Base-by-base conservation (phyloP, 1,140 invertebrate species). In the Drosophila cardini region DNA sequence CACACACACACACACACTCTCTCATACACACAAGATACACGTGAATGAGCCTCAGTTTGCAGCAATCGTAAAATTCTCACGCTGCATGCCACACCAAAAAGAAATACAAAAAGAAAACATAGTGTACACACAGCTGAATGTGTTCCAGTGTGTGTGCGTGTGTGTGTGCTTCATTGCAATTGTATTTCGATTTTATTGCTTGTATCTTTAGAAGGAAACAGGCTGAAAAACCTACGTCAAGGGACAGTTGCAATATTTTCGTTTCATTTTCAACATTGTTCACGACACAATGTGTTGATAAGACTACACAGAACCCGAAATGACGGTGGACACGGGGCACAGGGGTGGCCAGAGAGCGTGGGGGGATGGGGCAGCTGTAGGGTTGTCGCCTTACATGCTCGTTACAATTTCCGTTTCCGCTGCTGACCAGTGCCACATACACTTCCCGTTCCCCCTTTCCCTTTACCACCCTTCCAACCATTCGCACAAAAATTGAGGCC, bases 141-240 rank as follows among this genome's bases (percentile, higher is more conserved):
- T 32, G 6, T 16, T 1, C 2, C 2, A 4, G 3, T 15, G 7
- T 13, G 2, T 11, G 7, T 56, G 11, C 52, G 11, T 50, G 46
- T 36, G 32, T 68, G 21, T 63, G 40, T n/a, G 32, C 63, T 15
- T 58, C 60, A 71, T 64, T 50, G 72, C 79, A 82, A 87, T 87
- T 87, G 76, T 83, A 79, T 87, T 86, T 82, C 82, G 82, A 86
- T 87, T 86, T 87, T 71, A 76, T 74, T 76, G 76, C 81, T 87
- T 87, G 78, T 87, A 79, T 86, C 82, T 87, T 82, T 87, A 87
- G 83, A 87, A 73, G 42, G 68, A 53, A 63, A 52, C 34, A 40
- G 26, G 16, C 42, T 16, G n/a, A 50, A 64, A 52, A 63, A 46
- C 40, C 60, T 30, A 42, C 45, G 42, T 45, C 60, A 76, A 87